Percentiles rank a stretch among this genome's conserved stretches.
Evolutionary conservation across 2,113 vertebrate species (phyloP).

Genomic region (Symphodus melops): DNA sequence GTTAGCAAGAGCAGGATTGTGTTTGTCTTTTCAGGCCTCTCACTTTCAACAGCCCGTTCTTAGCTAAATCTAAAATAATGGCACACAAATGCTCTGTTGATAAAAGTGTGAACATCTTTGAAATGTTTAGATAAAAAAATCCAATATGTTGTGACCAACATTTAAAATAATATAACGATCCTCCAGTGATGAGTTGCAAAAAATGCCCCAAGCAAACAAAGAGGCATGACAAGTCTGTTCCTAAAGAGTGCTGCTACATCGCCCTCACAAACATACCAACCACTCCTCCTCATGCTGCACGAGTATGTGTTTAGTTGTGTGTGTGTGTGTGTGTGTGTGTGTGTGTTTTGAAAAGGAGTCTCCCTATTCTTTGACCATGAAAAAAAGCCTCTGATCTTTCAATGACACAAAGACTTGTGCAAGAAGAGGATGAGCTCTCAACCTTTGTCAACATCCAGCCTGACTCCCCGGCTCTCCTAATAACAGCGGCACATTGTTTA

Average conservation of each 20-base stretch:
- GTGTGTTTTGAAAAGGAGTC: conserved; percentile 47
- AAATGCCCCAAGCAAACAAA: conserved; percentile 52
- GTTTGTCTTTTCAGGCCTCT: neutral
- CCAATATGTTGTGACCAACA: neutral
- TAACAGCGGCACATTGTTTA: conserved; percentile 56
- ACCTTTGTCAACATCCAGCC: conserved; percentile 58
- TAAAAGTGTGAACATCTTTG: neutral
- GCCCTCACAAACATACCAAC: conserved; percentile 44
- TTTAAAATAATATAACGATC: conserved; percentile 4
- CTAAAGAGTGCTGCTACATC: conserved; percentile 37
- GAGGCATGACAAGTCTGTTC: conserved; percentile 40
- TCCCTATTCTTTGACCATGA: conserved; percentile 43
- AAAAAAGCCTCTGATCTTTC: conserved; percentile 72
- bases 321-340: conserved; percentile 15
- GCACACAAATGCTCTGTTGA: neutral
- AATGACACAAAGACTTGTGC: conserved; percentile 60
- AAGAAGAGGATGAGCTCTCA: conserved; percentile 51
- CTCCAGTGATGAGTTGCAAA: conserved; percentile 27
- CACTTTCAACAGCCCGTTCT: neutral
- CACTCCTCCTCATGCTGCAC: conserved; percentile 40
- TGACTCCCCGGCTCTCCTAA: conserved; percentile 36
- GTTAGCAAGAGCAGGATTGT: conserved; percentile 19
- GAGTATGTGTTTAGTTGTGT: conserved; percentile 5
- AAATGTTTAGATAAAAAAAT: conserved; percentile 8
- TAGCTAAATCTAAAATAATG: too few relatives aligned